phyloP scores from a whole-genome alignment of 2,888 invertebrate species.

The Phymatocera aterrima region DNA sequence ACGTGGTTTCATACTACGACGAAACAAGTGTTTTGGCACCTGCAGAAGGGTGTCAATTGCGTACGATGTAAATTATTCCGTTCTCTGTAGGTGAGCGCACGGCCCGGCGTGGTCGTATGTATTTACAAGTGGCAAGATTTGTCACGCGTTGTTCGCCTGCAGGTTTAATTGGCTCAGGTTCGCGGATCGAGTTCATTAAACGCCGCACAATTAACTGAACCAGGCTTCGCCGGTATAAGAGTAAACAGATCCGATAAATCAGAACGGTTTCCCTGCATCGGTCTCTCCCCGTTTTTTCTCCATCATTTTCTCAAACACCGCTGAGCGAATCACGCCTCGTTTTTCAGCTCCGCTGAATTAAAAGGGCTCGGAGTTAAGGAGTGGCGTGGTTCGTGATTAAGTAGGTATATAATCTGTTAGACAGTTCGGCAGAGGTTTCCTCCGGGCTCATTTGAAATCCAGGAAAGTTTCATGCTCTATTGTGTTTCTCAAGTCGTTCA shows the following conservation, averaged over 20 bases:
- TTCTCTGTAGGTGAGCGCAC: not conserved
- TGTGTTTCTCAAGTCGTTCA: constrained; percentile 39
- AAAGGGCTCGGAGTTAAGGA: constrained; percentile 8
- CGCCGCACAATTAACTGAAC: not conserved
- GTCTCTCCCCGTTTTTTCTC: not conserved
- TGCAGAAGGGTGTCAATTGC: constrained; percentile 30
- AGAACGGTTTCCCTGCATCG: not conserved
- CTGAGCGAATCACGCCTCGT: not conserved
- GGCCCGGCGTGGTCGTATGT: not conserved
- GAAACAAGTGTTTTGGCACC: not conserved
- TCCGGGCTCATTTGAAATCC: constrained; percentile 16
- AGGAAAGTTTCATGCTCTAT: constrained; percentile 27
- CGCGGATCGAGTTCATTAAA: not conserved
- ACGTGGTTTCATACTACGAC: not conserved
- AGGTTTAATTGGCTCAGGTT: not conserved
- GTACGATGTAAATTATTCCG: constrained; percentile 28
- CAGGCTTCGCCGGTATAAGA: no score
- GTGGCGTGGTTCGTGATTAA: constrained; percentile 13
- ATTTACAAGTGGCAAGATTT: constrained; percentile 34
- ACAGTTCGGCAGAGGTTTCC: constrained; percentile 25
- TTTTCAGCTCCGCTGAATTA: not conserved
- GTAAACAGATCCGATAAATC: no score
- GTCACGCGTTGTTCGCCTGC: constrained; percentile 32
- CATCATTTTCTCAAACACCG: not conserved
- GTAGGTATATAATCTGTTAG: constrained; percentile 1